Base-by-base conservation (phyloP, 1,140 invertebrate species). In the Papilio xuthus region DNA sequence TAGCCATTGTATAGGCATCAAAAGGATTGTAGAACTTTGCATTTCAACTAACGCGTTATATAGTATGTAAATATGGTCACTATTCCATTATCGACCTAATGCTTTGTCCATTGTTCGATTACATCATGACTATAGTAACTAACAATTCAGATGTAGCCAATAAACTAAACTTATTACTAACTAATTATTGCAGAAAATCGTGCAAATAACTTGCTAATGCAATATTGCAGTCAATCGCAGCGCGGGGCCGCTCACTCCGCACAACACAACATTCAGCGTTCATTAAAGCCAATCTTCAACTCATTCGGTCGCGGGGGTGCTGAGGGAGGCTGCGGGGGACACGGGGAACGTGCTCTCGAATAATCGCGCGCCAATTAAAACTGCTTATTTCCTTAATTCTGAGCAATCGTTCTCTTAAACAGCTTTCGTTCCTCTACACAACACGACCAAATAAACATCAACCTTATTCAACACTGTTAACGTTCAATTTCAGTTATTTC, bases 341-440 rank as follows among this genome's bases (percentile, higher is more conserved):
- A 18, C 0, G 41, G 20, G 41, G 79, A 84, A 86, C 88, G 86
- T 87, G 88, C 85, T 88, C 83, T 84, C 84, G 84, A 90, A 90
- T 92, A 91, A 92, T 92, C 90, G 85, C 83, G 82, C 71, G 82
- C 84, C 90, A 92, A 92, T 91, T 92, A 91, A 92, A 89, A 84
- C 84, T 87, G 88, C 91, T 92, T 92, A 92, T 91, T 92, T 92
- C 90, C 90, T 90, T 90, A 89, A 92, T 90, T 90, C 89, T 84
- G 85, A 85, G 85, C 91, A 91, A 91, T 89, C 90, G 83, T 86
- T 78, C 86, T 84, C 81, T 86, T 86, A 87, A 87, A 88, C 86
- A 87, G 83, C 84, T 86, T 86, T 84, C 82, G 83, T 84, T 84
- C 78, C 81, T 78, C 71, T 53, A 74, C 67, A 41, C 28, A 10